Base-by-base conservation (phyloP, 2,797 vertebrate species). In the Syngnathus rostellatus region DNA sequence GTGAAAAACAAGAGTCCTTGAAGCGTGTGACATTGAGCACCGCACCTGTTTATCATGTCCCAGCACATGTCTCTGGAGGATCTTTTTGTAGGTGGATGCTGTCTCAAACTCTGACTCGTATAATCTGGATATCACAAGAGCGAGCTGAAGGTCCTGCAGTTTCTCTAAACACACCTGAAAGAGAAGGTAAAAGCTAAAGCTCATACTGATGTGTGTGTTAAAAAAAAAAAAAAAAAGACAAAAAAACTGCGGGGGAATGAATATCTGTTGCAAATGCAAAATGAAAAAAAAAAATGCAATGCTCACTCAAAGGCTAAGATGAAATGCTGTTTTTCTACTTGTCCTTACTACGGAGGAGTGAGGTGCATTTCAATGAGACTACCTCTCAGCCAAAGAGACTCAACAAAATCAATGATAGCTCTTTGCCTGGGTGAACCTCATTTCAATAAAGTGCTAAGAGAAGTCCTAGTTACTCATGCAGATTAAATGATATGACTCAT, bases 91-190 rank as follows among this genome's bases (percentile, higher is more conserved):
- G 63, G 92, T 93, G 83, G 91, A 91, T 65, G 93, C 88, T 1
- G 86, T 91, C 86, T 98, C 96, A 87, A 96, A 98, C 78, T 99
- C 97, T 0, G 94, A 93, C 77, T 99, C 97, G 70, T 94, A 96
- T 51, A 99, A 89, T 80, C 97, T 93, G 78, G 95, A 89, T 87
- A 99, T 94, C 73, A 98, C 94, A 83, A 99, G 89, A 58, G 97
- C 97, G 80, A 99, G 83, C 16, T 99, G 97, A 61, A 98, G 85
- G 72, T 99, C 97, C 87, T 97, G 92, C 84, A 99, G 85, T 87
- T 94, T 99, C 84, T 99, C 97, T 74, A 99, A 81, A 82, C 97
- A 99, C 57, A 99, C 97, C 97, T 93, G 83, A 6, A 38, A 41
- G n/a, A 72, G 17, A 6, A 77, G 68, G 73, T 10, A 65, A 77